Evolutionary conservation across 2,888 invertebrate species (phyloP), one percentile per base, ranked within the genome.

Genomic region (Drosophila paucipuncta): DNA sequence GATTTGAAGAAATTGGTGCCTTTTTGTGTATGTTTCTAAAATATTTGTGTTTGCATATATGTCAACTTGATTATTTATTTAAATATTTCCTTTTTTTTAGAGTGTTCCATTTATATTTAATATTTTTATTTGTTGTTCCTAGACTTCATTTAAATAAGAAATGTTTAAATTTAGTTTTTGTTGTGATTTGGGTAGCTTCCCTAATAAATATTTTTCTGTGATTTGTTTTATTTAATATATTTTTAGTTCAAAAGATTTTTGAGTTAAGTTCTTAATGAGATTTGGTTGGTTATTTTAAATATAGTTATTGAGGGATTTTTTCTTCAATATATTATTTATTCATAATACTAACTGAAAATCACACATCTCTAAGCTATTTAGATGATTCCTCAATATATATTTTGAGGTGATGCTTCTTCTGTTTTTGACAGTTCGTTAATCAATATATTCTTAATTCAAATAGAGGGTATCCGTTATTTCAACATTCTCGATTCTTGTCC

Each of bases 321-420:
- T 22, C 1, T 7, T 25, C 1, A 47, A 25, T 4, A 47, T 0
- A 7, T 22, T 16, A 1, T 13, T 1, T 22, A 2, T 47, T 22
- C 2, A 7, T 0, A 10, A 16, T 7, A 7, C 4, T 13, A 0
- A 13, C 7, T 16, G 0, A 25, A 16, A 13, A 22, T 22, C 22
- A 13, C 13, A 22, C 7, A 47, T 7, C 13, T 13, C 13, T 0
- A 4, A 1, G 7, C 13, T 7, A 22, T 43, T 22, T 13, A 13
- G 4, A 1, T 22, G 11, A 43, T 13, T 22, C 1, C 1, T 3
- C 3, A 43, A 13, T 22, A 18, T 30, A 16, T 25, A 18, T n/a
- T 30, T 11, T 47, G 1, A 16, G 7, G 9, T 1, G 0, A 0
- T 16, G 7, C 7, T 47, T 9, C 11, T 22, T 37, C 5, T 6